Evolutionary conservation across 1,140 invertebrate genomes (phyloP).

Genomic region (Drosophila sproati): DNA sequence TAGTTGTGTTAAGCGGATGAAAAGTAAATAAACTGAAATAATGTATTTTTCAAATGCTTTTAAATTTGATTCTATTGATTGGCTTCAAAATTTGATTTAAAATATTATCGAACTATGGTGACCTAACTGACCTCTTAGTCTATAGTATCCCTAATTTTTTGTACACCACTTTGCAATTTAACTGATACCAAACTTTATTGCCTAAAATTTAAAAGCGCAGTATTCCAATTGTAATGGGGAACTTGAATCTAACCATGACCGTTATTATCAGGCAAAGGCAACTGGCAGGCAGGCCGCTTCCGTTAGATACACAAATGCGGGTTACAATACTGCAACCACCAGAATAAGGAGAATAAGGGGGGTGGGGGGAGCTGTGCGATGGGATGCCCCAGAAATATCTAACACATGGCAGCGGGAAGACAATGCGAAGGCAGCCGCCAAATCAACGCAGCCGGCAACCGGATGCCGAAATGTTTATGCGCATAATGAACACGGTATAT

Average conservation of each 20-base stretch:
- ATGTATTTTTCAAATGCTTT: too few species aligned
- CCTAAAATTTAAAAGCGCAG: slow-evolving; percentile 4
- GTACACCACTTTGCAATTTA: not conserved
- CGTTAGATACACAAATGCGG: slow-evolving; percentile 65
- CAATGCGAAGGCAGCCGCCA: slow-evolving; percentile 73
- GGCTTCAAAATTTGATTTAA: too few species aligned
- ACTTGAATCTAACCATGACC: slow-evolving; percentile 43
- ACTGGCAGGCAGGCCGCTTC: slow-evolving; percentile 63
- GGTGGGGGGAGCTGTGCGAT: not conserved
- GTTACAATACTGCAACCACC: slow-evolving; percentile 34
- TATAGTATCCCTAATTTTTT: too few species aligned
- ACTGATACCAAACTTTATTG: not conserved
- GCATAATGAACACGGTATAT: slow-evolving; percentile 77
- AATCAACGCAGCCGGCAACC: slow-evolving; percentile 45
- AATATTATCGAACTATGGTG: too few species aligned
- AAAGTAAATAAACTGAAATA: too few species aligned
- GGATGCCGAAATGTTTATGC: slow-evolving; percentile 81
- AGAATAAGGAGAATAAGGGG: not conserved
- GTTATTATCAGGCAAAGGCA: slow-evolving; percentile 67
- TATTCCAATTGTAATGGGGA: slow-evolving; percentile 50
- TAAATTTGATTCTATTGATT: too few species aligned
- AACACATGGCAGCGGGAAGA: slow-evolving; percentile 74
- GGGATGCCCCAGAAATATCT: slow-evolving; percentile 57
- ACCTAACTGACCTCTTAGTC: too few species aligned
- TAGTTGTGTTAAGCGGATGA: too few species aligned